Evolutionary conservation across 2,113 vertebrate species (phyloP).

Genomic region (Rutilus rutilus): DNA sequence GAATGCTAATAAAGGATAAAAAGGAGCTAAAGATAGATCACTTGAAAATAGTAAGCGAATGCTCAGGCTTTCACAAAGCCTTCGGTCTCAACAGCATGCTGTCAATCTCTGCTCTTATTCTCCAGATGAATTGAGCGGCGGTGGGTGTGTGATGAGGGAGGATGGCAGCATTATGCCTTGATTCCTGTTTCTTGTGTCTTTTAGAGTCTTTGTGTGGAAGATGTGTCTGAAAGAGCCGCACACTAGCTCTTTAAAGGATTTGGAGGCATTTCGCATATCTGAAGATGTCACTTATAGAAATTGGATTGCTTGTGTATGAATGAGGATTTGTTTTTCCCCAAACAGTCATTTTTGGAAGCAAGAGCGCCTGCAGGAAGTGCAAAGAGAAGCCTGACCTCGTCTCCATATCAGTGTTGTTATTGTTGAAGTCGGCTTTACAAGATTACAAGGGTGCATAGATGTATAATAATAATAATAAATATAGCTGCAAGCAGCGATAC

Average conservation of each 20-base stretch:
- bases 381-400: background rate
- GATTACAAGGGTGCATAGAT: too few relatives aligned
- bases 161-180: conserved; percentile 41
- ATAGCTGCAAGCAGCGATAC: too few relatives aligned
- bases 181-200: conserved; percentile 43
- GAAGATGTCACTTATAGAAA: conserved; percentile 38
- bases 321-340: conserved; percentile 43
- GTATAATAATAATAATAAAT: too few relatives aligned
- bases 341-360: conserved; percentile 4
- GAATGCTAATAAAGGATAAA: conserved; percentile 8
- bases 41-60: conserved; percentile 6
- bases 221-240: conserved; percentile 14
- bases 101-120: conserved; percentile 32
- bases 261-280: conserved; percentile 36
- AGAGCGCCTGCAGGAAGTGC: background rate
- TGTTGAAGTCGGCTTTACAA: too few relatives aligned
- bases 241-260: conserved; percentile 35
- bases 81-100: background rate
- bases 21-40: conserved; percentile 26
- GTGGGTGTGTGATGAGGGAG: conserved; percentile 30
- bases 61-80: background rate
- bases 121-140: conserved; percentile 4
- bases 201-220: conserved; percentile 26
- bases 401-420: background rate
- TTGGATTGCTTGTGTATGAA: conserved; percentile 23